Evolutionary conservation across 1,140 invertebrate genomes (phyloP).

Genomic region (Sinella curviseta): DNA sequence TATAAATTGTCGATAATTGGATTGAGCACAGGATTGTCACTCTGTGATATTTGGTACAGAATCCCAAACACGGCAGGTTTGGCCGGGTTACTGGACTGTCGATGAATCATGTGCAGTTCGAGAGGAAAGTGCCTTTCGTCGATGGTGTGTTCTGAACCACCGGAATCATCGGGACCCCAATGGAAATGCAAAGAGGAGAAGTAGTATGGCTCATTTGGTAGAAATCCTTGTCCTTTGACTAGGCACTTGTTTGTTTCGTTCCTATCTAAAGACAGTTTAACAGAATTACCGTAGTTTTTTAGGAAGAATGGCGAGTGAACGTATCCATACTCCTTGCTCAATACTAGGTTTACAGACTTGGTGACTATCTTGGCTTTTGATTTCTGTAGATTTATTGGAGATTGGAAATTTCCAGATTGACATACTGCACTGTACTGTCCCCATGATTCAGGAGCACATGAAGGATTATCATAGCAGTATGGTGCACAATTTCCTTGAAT

Average conservation of each 20-base stretch:
- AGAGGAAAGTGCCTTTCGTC: conserved; percentile 62
- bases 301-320: not conserved
- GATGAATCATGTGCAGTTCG: conserved; percentile 26
- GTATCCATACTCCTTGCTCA: not conserved
- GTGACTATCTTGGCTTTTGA: not conserved
- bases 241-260: not conserved
- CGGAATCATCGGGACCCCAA: conserved; percentile 76
- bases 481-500: not conserved
- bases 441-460: not conserved
- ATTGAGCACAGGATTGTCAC: not conserved
- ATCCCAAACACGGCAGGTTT: not conserved
- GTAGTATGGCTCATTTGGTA: conserved; percentile 59
- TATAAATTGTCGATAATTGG: conserved; percentile 15
- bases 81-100: not conserved
- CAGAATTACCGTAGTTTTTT: not conserved
- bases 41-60: not conserved
- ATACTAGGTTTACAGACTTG: conserved; percentile 9
- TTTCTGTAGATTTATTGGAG: not conserved
- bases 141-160: conserved; percentile 85
- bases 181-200: conserved; percentile 84
- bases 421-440: not conserved
- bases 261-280: not conserved
- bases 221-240: not conserved
- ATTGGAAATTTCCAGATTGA: not conserved
- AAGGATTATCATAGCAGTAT: not conserved